These are phyloP conservation scores for Onychomys torridus DNA, from an alignment of 2,797 vertebrate species.

Conservation along the genomic window DNA sequence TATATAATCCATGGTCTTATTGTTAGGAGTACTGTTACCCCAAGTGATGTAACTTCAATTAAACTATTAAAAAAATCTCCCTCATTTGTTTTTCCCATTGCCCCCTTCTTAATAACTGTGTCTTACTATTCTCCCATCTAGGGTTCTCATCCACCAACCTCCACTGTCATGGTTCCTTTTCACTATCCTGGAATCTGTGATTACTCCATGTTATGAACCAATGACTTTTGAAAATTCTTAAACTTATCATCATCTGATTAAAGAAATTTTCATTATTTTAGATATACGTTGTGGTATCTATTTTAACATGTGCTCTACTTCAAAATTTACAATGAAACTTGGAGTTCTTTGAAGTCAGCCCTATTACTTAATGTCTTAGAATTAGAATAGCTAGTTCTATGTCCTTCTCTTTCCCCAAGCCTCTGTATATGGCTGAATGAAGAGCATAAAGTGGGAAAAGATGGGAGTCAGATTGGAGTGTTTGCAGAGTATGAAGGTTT, in stretches of 20 bases:
- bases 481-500: neutral
- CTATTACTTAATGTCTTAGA: neutral
- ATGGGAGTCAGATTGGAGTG: neutral
- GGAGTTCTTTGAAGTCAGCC: neutral
- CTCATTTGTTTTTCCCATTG: no score
- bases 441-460: neutral
- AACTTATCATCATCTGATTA: neutral
- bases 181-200: neutral
- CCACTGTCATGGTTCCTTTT: no score
- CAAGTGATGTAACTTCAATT: neutral
- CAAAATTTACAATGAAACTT: neutral
- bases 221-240: neutral
- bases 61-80: neutral
- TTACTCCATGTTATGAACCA: no score
- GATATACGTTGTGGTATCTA: neutral
- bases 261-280: neutral
- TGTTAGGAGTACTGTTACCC: neutral
- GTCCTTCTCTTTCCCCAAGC: rapidly evolving
- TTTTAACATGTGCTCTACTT: neutral
- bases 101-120: neutral
- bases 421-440: neutral
- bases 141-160: neutral
- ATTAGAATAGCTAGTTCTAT: neutral
- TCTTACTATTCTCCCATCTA: neutral
- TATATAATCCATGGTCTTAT: neutral